Evolutionary conservation across 2,797 vertebrate genomes (phyloP), one percentile per base, ranked within the genome.

Genomic region (Notolabrus celidotus): DNA sequence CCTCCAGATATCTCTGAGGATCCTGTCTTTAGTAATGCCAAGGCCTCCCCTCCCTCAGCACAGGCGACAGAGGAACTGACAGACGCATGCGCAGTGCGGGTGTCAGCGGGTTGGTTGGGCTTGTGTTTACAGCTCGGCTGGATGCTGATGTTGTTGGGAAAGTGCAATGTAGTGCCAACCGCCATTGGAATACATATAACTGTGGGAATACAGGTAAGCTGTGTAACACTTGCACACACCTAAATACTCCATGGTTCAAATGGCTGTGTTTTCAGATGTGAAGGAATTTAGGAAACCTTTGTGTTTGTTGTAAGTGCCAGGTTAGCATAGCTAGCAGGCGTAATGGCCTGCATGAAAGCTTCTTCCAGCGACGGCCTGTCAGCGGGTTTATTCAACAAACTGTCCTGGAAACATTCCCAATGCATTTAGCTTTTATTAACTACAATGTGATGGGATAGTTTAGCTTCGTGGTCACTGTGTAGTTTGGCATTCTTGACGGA

Each of bases 71-170:
- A 53, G 57, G 60, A 56, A 51, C 55, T 78, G 74, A 68, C 64
- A 59, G 43, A 74, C 90, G 91, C 93, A 92, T 92, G 94, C 94
- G 93, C 89, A 73, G 36, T 88, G 38, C 0, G 49, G 19, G 29
- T 80, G 65, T 61, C 77, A 67, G 83, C 85, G 83, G 88, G 88
- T 85, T 84, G 90, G 90, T 88, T 23, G 90, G 87, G 78, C 78
- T 90, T 93, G 91, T 95, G 94, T 95, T 95, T 95, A 95, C 93
- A 94, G 94, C 90, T 86, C 84, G 79, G 74, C 83, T 83, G 86
- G 90, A 88, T 90, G 86, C 88, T 91, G 86, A 89, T 92, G 85
- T 86, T 88, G 82, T 73, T 78, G 83, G 83, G 79, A 82, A 83
- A 87, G 83, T 87, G 83, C 92, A 92, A 92, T 94, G 94, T 91